Evolutionary conservation across 2,113 vertebrate genomes (phyloP).

Genomic region (Mobula birostris): DNA sequence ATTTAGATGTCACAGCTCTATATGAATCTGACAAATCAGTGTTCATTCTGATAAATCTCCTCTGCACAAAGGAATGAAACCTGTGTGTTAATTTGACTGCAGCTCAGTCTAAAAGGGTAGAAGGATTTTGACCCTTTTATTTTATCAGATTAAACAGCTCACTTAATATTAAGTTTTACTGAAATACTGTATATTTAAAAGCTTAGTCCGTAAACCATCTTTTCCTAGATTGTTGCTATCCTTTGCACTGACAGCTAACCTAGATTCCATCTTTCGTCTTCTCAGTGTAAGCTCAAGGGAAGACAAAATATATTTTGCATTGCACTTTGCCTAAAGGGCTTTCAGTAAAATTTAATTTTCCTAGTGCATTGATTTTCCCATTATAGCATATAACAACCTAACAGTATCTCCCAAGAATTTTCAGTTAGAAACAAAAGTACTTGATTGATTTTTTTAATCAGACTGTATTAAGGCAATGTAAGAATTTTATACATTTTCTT

Average conservation of each 20-base stretch:
- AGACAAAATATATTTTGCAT: conserved; percentile 81
- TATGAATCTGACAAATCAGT: conserved; percentile 55
- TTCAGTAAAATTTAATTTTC: conserved; percentile 96
- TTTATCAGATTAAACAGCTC: conserved; percentile 72
- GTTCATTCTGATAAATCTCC: conserved; percentile 54
- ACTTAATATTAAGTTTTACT: conserved; percentile 74
- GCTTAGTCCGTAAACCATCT: conserved; percentile 54
- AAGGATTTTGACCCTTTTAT: conserved; percentile 74
- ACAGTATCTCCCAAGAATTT: conserved; percentile 71
- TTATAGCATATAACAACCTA: conserved; percentile 74
- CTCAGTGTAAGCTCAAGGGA: conserved; percentile 68
- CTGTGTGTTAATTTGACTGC: conserved; percentile 66
- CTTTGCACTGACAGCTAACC: conserved; percentile 61
- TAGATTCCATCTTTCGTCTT: conserved; percentile 65
- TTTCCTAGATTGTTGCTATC: conserved; percentile 50
- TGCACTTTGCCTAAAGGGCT: conserved; percentile 91
- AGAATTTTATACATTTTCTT: conserved; percentile 44
- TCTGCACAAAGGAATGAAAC: conserved; percentile 59
- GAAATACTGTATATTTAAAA: conserved; percentile 60
- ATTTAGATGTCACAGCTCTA: conserved; percentile 60
- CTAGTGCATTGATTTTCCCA: conserved; percentile 85
- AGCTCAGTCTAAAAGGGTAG: conserved; percentile 59
- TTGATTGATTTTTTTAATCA: conserved; percentile 55
- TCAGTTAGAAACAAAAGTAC: conserved; percentile 53
- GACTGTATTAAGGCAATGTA: conserved; percentile 46